Evolutionary conservation across 2,888 invertebrate species (phyloP), one percentile per base, ranked within the genome.

Genomic region (Allolobophora icterica): DNA sequence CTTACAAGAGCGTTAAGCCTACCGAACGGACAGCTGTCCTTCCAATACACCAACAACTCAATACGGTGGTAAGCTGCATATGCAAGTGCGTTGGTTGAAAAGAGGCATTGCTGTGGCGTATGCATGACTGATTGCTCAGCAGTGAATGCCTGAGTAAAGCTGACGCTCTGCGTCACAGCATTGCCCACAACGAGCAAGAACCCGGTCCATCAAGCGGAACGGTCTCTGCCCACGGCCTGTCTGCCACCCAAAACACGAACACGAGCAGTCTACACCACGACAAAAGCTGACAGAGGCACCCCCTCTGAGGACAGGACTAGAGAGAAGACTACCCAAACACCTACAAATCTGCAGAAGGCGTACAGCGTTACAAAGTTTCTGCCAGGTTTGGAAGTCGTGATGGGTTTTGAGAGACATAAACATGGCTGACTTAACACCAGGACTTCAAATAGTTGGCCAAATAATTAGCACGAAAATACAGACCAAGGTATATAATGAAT

Each of bases 201-300:
- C 71, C 71, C 71, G 71, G 71, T 71, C 71, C 71, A n/a, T n/a
- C 71, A 71, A n/a, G 71, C 71, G 71, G 71, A 71, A 71, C 71
- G 42, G 24, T 52, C 19, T 21, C 71, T n/a, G 71, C 71, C 71
- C 71, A 71, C 30, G 71, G 71, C 71, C 1, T 71, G 71, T n/a
- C 71, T n/a, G 71, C 71, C 71, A n/a, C 71, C 71, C 71, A 5
- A 71, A 30, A 71, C 71, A 71, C 30, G 30, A 71, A 8, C 30
- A 8, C 1, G 52, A 45, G 45, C 45, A 1, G 45, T 13, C 15
- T 1, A 45, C 13, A 19, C 42, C n/a, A 30, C n/a, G n/a, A 71
- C 71, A 71, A 71, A 71, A 71, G 71, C 71, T 11, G 71, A 71
- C 71, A 71, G n/a, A 71, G n/a, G n/a, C 8, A 17, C 24, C n/a